These are phyloP conservation scores for Mesocentrotus franciscanus DNA, from an alignment of 53 echinoderm and acorn worm genomes.

Conservation along the genomic window DNA sequence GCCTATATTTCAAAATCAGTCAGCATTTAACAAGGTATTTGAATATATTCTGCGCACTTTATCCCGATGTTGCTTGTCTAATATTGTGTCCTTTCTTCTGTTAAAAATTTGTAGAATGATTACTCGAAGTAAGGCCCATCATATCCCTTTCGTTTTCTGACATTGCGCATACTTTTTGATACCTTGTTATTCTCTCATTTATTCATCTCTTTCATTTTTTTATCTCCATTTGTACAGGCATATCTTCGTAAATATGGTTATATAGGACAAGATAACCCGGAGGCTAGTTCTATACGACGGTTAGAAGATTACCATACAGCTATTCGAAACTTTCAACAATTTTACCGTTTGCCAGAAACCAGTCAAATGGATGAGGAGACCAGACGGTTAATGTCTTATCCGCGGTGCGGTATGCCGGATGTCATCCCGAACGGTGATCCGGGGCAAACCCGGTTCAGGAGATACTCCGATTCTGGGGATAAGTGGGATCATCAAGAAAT, in stretches of 20 bases:
- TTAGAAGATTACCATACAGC: slow-evolving; percentile 79
- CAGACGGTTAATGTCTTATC: slow-evolving; percentile 73
- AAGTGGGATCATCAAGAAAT: slow-evolving; percentile 87
- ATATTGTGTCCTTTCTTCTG: too few species aligned
- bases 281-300: slow-evolving; percentile 83
- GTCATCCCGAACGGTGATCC: slow-evolving; percentile 64
- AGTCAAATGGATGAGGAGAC: slow-evolving; percentile 78
- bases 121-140: too few species aligned
- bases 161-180: too few species aligned
- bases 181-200: not conserved
- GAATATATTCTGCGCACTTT: too few species aligned
- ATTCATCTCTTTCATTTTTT: not conserved
- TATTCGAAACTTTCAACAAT: slow-evolving; percentile 77
- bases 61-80: too few species aligned
- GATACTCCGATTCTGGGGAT: slow-evolving; percentile 81
- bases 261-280: slow-evolving; percentile 66
- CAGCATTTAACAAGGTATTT: too few species aligned
- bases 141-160: too few species aligned
- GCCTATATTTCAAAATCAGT: too few species aligned
- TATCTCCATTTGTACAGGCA: slow-evolving; percentile 71
- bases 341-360: slow-evolving; percentile 79
- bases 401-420: slow-evolving; percentile 88
- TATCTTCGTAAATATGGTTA: slow-evolving; percentile 88
- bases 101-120: too few species aligned
- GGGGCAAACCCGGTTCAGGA: slow-evolving; percentile 64